Base-by-base conservation (phyloP, 2,113 vertebrate species). In the Mohoua ochrocephala region DNA sequence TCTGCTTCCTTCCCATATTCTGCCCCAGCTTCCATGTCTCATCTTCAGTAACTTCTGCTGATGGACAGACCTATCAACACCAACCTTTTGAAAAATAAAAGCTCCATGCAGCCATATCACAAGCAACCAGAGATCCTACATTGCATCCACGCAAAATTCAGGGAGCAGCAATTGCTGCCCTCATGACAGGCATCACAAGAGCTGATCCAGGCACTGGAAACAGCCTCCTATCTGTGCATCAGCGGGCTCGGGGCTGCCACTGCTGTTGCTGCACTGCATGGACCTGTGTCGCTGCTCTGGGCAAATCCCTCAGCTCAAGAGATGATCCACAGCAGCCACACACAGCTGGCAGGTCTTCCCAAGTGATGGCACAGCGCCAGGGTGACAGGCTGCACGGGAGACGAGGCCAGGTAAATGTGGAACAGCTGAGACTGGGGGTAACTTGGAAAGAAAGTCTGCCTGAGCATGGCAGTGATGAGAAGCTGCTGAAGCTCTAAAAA, bases 331-430 rank as follows among this genome's bases (percentile, higher is more conserved):
- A 57, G 27, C 31, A 90, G 70, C 47, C 64, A 44, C 6, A 45
- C 6, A 59, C 8, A 47, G 50, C 7, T 79, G 67, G 16, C 50
- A 84, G 52, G 37, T 12, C 31, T 50, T n/a, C 42, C 19, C 64
- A 52, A 26, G 14, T 6, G 8, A 23, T 26, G 20, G 64, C 1
- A 0, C 17, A 44, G 49, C 1, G 0, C 16, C 49, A 23, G 5
- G 20, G 35, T 74, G 84, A 84, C n/a, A 31, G 33, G 24, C 64
- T 64, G 74, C 65, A 44, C 2, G 22, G 28, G 16, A 56, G 50
- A 69, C 0, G 5, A 77, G 52, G 31, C 31, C 9, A 7, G 26
- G n/a, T 80, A 68, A 63, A 87, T 54, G 35, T 39, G 9, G 68
- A 70, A 87, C 28, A 61, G 49, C n/a, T 71, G 26, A 89, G 35